Conservation (phyloP, 2,797 vertebrate species). For the Sphenopsis melanotis region DNA sequence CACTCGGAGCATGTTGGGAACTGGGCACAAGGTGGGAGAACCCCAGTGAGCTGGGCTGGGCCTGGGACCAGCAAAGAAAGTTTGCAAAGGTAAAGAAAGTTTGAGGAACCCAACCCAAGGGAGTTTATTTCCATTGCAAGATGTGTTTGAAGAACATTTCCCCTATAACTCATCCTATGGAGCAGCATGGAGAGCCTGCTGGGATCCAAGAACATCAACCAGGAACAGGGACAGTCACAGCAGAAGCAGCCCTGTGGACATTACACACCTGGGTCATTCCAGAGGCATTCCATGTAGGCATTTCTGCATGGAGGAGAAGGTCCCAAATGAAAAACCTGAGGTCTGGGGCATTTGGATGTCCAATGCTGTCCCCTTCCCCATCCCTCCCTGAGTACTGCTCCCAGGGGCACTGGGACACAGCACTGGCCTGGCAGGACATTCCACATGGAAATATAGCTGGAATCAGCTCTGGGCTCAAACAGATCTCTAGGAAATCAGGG, state of each 20-base stretch:
- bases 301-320: not conserved
- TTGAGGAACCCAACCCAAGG: not conserved
- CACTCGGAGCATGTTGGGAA: accelerated
- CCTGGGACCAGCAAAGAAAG: not conserved
- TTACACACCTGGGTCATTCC: not conserved
- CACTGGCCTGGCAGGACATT: not conserved
- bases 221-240: not conserved
- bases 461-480: not conserved
- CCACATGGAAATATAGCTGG: not conserved
- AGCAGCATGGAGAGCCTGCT: not conserved
- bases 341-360: not conserved
- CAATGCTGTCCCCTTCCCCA: not conserved
- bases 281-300: not conserved
- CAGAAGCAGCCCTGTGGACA: not conserved
- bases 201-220: not conserved
- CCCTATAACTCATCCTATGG: not conserved
- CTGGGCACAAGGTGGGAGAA: not conserved
- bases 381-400: not conserved
- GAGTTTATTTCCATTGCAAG: not conserved
- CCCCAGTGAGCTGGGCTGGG: not conserved
- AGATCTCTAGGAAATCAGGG: not conserved
- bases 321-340: not conserved
- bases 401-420: not conserved
- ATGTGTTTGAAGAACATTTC: not conserved
- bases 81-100: not conserved